Base-by-base conservation (phyloP, 2,888 invertebrate species). In the Allolobophora icterica region DNA sequence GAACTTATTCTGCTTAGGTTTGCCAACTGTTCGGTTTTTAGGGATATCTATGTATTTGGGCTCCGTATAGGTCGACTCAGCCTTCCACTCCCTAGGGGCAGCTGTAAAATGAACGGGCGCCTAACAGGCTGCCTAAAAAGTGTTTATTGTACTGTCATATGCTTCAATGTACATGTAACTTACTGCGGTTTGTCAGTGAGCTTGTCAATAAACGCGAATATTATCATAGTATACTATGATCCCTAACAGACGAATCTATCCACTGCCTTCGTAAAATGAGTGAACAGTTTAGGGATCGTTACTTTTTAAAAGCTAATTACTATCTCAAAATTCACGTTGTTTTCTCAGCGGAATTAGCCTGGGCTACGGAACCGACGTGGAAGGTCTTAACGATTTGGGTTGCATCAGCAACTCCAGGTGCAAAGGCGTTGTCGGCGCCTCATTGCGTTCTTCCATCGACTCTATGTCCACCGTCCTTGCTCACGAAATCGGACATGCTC, bases 381-480 rank as follows among this genome's bases (percentile, higher is more conserved):
- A 71, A 11, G 71, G 71, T 17, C 13, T 71, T 8, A 71, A 3
- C 38, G 33, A 21, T 33, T 13, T 13, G 0, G 35, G 35, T 19
- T 34, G 87, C 34, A 87, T 87, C 34, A 38, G 35, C 87, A 87
- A 87, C 87, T 87, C 87, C 34, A 35, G 87, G 15, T 87, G 87
- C 11, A 34, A 33, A 8, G 35, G 13, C 35, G 24, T 87, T 5
- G n/a, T 87, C 24, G 8, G 24, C 19, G 38, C n/a, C 24, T 38
- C 87, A 3, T 8, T 15, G 15, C 34, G 38, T 1, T 24, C 87
- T 5, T 34, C 34, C 87, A 34, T 38, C 35, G 15, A 35, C 19
- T 35, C 34, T 24, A 21, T 87, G 35, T 4, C 87, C 34, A 35
- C 3, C 38, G 34, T 38, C n/a, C 4, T 87, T 19, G 87, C 87